Base-by-base conservation (phyloP, 2,113 vertebrate species). In the Hymenochirus boettgeri region DNA sequence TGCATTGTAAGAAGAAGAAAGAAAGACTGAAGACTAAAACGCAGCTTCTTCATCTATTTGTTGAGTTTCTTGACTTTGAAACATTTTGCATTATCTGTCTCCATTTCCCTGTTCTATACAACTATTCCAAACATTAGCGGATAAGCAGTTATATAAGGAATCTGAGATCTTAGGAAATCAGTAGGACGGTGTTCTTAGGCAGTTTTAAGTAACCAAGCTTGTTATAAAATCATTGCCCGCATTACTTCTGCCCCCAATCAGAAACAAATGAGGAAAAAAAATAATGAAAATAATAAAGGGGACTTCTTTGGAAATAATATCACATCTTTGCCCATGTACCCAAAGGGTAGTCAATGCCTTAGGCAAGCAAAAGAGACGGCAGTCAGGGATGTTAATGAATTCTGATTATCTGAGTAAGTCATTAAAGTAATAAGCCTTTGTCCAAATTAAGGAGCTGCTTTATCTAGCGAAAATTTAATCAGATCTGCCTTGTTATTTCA, bases 351-450 rank as follows among this genome's bases (percentile, higher is more conserved):
- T 53, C 55, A 48, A 39, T 52, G 91, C 92, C 92, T 76, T 86
- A 86, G 91, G 93, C 92, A 75, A 88, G 84, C 72, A 80, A 74
- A 75, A 72, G 82, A 80, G 75, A 72, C 74, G 83, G 88, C 84
- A 86, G 85, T 80, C 90, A 90, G 86, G 92, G 88, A 96, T 85
- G 85, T 82, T 97, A 91, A 96, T 96, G 93, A 94, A 82, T 92
- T 87, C 89, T 98, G 95, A 97, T 93, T 90, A 93, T 86, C 83
- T 65, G 84, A 90, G 89, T 83, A 82, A 79, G 89, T 95, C 93
- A 96, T 97, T 97, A 97, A 89, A 95, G 89, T 96, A 96, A 98
- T 93, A 92, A 94, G 89, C 88, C 88, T 84, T 80, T 92, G 90
- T 93, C 90, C 86, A 90, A 92, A 96, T 95, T 88, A 95, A 74